These are phyloP conservation scores for Opisthocomus hoazin DNA, from an alignment of 2,113 vertebrate genomes.

Conservation along the genomic window DNA sequence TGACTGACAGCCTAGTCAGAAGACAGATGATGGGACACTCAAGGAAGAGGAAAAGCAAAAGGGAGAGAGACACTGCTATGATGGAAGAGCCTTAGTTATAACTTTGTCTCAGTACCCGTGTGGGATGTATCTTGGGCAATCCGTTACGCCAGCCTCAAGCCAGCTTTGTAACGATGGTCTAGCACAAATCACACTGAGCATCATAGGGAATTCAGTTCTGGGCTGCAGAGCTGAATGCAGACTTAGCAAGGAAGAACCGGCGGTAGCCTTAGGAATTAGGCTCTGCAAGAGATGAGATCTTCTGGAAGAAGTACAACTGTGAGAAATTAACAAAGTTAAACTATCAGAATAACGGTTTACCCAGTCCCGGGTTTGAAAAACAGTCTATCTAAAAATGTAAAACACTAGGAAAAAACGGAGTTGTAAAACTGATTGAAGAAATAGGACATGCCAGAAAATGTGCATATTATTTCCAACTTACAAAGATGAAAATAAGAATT, in stretches of 20 bases:
- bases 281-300: not conserved
- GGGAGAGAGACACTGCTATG: not conserved
- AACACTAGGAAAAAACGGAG: not conserved
- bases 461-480: not conserved
- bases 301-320: not conserved
- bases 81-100: not conserved
- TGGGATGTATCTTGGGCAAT: not conserved
- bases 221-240: not conserved
- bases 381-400: not conserved
- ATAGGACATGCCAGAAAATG: not conserved
- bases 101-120: not conserved
- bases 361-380: not conserved
- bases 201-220: not conserved
- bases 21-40: rapidly evolving
- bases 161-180: not conserved
- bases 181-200: not conserved
- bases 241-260: not conserved
- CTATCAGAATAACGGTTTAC: not conserved
- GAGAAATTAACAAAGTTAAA: not conserved
- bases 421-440: not conserved
- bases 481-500: not conserved
- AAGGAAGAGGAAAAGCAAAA: not conserved
- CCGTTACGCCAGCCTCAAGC: not conserved
- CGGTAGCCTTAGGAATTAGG: not conserved
- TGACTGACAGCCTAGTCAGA: not conserved